Evolutionary conservation across 2,797 vertebrate genomes (phyloP).

Genomic region (Heteromormyrus szaboi): DNA sequence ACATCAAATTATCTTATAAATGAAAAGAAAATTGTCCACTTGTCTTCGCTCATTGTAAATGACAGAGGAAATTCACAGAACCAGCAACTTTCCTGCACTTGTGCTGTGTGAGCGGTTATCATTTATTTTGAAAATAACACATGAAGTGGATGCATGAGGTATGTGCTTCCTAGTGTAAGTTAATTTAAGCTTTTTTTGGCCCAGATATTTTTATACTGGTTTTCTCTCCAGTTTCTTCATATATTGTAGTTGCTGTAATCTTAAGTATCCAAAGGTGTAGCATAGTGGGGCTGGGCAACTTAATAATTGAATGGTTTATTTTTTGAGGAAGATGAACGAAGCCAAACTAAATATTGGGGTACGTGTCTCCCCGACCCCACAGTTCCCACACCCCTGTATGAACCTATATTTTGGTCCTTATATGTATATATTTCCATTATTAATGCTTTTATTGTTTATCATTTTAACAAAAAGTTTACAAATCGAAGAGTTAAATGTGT

Average conservation of each 20-base stretch:
- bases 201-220: background rate
- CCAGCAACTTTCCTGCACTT: constrained; percentile 19
- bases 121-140: constrained; percentile 3
- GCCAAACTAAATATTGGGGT: background rate
- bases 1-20: constrained; percentile 31
- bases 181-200: background rate
- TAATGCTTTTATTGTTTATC: background rate
- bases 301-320: background rate
- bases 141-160: background rate
- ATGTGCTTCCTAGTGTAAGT: background rate
- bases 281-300: background rate
- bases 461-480: background rate
- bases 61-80: constrained; percentile 20
- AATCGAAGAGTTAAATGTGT: background rate
- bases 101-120: constrained; percentile 19
- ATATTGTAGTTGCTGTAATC: background rate
- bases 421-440: background rate
- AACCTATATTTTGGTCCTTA: background rate
- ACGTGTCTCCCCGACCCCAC: background rate
- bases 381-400: background rate
- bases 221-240: background rate
- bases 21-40: constrained; percentile 26
- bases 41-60: constrained; percentile 33
- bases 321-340: background rate
- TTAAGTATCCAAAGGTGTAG: background rate